These are phyloP conservation scores for Calcarius lapponicus DNA, from an alignment of 2,797 vertebrate species.

Conservation along the genomic window DNA sequence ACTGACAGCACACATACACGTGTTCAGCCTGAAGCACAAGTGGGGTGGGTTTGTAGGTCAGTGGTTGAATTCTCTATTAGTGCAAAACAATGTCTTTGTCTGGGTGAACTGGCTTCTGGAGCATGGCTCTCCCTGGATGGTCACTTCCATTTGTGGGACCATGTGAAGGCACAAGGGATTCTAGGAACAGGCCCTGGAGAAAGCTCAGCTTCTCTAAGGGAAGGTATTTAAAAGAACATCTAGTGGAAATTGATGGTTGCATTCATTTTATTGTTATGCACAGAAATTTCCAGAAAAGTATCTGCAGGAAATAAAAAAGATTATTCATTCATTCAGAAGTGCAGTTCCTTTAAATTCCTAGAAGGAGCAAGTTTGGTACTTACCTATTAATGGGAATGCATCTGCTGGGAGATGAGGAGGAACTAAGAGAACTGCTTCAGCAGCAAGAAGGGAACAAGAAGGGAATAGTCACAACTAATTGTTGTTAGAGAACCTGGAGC, in stretches of 20 bases:
- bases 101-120: neutral
- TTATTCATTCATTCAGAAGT: neutral
- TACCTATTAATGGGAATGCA: neutral
- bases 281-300: neutral
- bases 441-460: neutral
- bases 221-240: neutral
- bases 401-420: neutral
- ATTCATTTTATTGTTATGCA: neutral
- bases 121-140: neutral
- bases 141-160: neutral
- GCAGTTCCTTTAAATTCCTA: neutral
- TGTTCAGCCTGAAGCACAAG: fast-evolving
- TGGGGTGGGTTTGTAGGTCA: no score
- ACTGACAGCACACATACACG: fast-evolving
- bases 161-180: neutral
- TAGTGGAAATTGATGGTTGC: neutral
- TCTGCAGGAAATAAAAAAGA: neutral
- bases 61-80: fast-evolving
- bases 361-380: neutral
- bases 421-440: neutral
- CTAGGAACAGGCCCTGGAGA: neutral
- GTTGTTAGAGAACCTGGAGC: neutral
- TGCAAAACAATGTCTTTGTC: neutral
- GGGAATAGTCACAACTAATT: neutral
- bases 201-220: neutral